Evolutionary conservation across 2,113 vertebrate genomes (phyloP), one percentile per base, ranked within the genome.

Genomic region (Dromiciops gliroides): DNA sequence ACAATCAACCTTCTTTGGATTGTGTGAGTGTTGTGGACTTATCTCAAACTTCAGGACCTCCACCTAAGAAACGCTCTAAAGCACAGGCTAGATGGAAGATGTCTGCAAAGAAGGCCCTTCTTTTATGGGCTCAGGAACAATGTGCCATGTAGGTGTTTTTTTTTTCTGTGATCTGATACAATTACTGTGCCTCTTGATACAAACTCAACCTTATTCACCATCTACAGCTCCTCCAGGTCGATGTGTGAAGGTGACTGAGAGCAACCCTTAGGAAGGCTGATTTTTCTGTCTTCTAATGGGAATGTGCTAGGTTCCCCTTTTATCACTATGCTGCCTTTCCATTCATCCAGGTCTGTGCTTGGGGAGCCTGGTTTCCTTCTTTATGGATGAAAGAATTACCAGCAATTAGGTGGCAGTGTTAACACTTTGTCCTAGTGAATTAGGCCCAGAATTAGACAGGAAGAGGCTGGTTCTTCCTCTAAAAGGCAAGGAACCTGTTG

Each of bases 81-180:
- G 98, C 99, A 25, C 99, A 99, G 96, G 96, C 98, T 25, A 98
- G 98, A 49, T 99, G 99, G 98, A 99, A 99, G 96, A 96, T 99
- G 9, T 99, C 99, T 3, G 99, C 99, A 96, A 99, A 99, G 98
- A 99, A 99, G 95, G 99, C 99, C 50, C 99, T 99, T 91, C 96
- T 99, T 89, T 97, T 99, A 28, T 99, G 99, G 99, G 99, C 99
- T 49, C 98, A 99, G 92, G 99, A 99, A 11, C 99, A 99, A 88
- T 99, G 99, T 97, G 99, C 99, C 49, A 98, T 94, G 99, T 99
- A 97, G 98, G 98, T 98, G n/a, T n/a, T n/a, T 95, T 19, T 95
- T 16, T 89, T 93, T 91, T 16, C 67, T 90, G 0, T 3, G 50
- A n/a, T 12, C 12, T 0, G 22, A 51, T 88, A 51, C 26, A 52